Evolutionary conservation across 1,140 invertebrate genomes (phyloP), one percentile per base, ranked within the genome.

Genomic region (Drosophila nannoptera): DNA sequence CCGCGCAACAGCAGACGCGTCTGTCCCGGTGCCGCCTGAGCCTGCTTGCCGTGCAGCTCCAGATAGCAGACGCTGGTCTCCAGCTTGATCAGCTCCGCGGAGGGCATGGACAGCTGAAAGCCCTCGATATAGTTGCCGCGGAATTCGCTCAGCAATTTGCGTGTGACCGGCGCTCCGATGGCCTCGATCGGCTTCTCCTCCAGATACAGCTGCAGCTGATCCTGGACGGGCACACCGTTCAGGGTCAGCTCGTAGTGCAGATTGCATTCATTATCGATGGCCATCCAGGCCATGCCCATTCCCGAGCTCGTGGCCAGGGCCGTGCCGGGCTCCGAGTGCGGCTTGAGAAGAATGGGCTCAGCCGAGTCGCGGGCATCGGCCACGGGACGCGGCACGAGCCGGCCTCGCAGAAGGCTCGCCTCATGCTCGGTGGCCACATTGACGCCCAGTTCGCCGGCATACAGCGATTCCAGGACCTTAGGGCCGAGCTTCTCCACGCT

Each of bases 251-350:
- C 96, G 78, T 96, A 97, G 82, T 97, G 94, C 1, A 97, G 89
- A 70, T 93, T 93, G 87, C 96, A 97, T 40, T 96, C 93, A 2
- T 92, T 91, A 84, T 97, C 96, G 4, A 97, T 93, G 1, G 93
- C 92, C 38, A 95, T 90, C 96, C 96, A 97, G 9, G 94, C 93
- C 33, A 96, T 90, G 12, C 94, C 96, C n/a, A 94, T 92, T 4
- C 92, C 88, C 4, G n/a, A n/a, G n/a, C n/a, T n/a, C n/a, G n/a
- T 91, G 91, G 0, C 91, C 90, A 4, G 3, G 2, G 22, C n/a
- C 35, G 89, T 73, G 0, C 90, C 0, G 91, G 32, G 38, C 5
- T 90, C 89, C 2, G 89, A 73, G 3, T 91, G 90, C 22, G 92
- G 91, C 5, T 92, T 91, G 4, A 96, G 86, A 3, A 96, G 80